A percentile compares a stretch with the other conserved stretches of the same genome.
These are phyloP conservation scores for Tethea ocularis DNA, from an alignment of 2,888 invertebrate genomes.

Conservation along the genomic window DNA sequence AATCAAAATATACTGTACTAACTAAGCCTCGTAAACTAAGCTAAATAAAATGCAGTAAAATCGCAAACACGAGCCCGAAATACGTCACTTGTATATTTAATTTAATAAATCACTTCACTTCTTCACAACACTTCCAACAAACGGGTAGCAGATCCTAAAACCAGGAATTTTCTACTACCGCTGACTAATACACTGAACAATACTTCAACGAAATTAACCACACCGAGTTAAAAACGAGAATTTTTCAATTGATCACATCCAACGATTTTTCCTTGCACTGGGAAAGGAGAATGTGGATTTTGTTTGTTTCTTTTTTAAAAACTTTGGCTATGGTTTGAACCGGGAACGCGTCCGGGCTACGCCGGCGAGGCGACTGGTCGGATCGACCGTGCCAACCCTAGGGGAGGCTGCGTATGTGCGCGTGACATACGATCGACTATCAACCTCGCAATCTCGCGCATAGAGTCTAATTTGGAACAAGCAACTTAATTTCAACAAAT, in stretches of 20 bases:
- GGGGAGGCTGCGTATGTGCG: slow-evolving; percentile 81
- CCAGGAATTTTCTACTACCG: slow-evolving; percentile 32
- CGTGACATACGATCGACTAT: slow-evolving; percentile 39
- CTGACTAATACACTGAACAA: slow-evolving; percentile 39
- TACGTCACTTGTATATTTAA: slow-evolving; percentile 28
- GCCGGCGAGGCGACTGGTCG: slow-evolving; percentile 80
- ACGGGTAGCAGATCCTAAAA: slow-evolving; percentile 15
- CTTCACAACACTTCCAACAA: slow-evolving; percentile 19
- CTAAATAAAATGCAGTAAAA: slow-evolving; percentile 49
- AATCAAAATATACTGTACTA: slow-evolving; percentile 46
- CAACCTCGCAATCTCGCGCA: slow-evolving; percentile 32
- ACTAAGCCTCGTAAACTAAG: slow-evolving; percentile 69
- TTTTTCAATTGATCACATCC: slow-evolving; percentile 49
- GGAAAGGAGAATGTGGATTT: slow-evolving; percentile 73
- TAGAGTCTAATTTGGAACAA: slow-evolving; percentile 50
- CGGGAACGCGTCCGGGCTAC: slow-evolving; percentile 72
- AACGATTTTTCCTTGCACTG: slow-evolving; percentile 63
- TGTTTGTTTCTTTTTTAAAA: slow-evolving; percentile 52
- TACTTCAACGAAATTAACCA: slow-evolving; percentile 75
- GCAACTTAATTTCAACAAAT: slow-evolving; percentile 43
- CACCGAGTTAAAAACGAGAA: slow-evolving; percentile 73
- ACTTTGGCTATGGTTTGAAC: slow-evolving; percentile 48
- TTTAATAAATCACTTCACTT: slow-evolving; percentile 32
- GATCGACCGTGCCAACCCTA: slow-evolving; percentile 78
- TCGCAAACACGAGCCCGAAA: slow-evolving; percentile 44